Conservation (phyloP, 2,113 vertebrate species). For the Apaloderma vittatum region DNA sequence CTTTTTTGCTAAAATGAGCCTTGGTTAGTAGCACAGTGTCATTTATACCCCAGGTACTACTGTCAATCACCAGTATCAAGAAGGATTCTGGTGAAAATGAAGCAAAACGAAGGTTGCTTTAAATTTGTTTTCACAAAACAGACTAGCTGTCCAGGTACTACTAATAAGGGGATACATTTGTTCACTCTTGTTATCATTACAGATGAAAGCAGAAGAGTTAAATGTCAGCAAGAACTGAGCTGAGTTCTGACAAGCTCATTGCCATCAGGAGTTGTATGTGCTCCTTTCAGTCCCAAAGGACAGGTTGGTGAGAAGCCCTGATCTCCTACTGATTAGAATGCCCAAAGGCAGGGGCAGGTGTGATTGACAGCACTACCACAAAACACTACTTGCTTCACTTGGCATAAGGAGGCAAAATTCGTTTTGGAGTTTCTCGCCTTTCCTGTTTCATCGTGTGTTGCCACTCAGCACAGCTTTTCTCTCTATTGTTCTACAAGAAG, state of each 20-base stretch:
- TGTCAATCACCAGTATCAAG: not conserved
- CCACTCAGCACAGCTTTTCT: not conserved
- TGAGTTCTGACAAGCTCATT: not conserved
- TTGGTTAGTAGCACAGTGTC: not conserved
- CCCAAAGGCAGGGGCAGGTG: not conserved
- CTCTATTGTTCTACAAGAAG: not conserved
- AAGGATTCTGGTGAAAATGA: not conserved
- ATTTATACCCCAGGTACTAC: not conserved
- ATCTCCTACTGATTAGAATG: not conserved
- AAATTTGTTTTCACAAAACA: not conserved
- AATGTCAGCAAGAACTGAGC: not conserved
- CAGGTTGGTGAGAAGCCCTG: not conserved
- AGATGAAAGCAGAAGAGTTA: not conserved
- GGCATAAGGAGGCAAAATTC: not conserved
- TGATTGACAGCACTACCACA: not conserved
- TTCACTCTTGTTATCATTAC: not conserved
- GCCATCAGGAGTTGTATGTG: not conserved
- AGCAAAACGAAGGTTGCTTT: not conserved
- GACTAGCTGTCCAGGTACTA: not conserved
- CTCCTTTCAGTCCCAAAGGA: not conserved
- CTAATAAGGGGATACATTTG: not conserved
- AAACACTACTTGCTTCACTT: not conserved
- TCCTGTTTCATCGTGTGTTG: not conserved
- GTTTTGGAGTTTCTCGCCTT: not conserved
- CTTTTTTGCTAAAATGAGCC: not conserved